phyloP scores from a whole-genome alignment of 2,797 vertebrate genomes.

The Microchirus variegatus region DNA sequence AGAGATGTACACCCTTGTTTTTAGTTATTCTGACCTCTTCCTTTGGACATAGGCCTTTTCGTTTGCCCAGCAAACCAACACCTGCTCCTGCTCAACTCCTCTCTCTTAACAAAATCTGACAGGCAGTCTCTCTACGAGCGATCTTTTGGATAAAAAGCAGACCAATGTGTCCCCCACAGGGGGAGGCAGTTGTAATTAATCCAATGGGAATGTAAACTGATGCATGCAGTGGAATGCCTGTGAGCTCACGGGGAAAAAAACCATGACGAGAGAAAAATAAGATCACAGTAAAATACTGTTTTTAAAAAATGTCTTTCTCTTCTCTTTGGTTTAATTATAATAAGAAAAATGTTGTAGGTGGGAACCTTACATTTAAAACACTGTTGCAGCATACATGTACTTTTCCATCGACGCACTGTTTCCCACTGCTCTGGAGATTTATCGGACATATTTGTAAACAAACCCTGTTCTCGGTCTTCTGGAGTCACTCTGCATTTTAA shows the following conservation, averaged over 20 bases:
- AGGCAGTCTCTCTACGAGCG: constrained; percentile 27
- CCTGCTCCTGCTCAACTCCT: constrained; percentile 31
- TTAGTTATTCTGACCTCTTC: constrained; percentile 7
- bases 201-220: constrained; percentile 65
- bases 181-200: constrained; percentile 60
- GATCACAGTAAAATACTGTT: no score
- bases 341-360: no score
- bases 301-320: no score
- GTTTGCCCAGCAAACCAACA: constrained; percentile 18
- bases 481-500: constrained; percentile 20
- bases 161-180: constrained; percentile 21
- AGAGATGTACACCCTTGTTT: no score
- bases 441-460: constrained; percentile 56
- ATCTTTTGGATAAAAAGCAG: constrained; percentile 51
- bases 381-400: constrained; percentile 4
- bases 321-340: no score
- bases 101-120: constrained; percentile 33
- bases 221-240: constrained; percentile 54
- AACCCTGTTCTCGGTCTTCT: constrained; percentile 17
- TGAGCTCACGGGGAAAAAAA: constrained; percentile 42
- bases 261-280: no score
- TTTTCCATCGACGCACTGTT: constrained; percentile 31
- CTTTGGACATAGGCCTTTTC: constrained; percentile 3
- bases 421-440: constrained; percentile 15
- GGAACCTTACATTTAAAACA: no score